Percentiles rank a stretch among this genome's conserved stretches.
phyloP scores from a whole-genome alignment of 1,140 invertebrate species.

The Holcopasites calliopsidis region DNA sequence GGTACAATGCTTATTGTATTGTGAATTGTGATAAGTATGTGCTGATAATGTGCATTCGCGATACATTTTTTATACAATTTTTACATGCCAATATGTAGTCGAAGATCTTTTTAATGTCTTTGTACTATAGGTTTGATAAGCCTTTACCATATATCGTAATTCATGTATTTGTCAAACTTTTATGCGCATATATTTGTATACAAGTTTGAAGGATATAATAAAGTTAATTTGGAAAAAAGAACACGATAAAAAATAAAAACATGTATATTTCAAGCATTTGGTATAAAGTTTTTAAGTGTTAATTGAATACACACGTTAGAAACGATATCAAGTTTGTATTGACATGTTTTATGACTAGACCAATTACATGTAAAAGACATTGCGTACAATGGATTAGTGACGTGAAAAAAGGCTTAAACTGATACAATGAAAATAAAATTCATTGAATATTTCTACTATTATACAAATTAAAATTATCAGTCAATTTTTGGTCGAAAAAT shows the following conservation, averaged over 20 bases:
- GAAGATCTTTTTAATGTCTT: constrained; percentile 44
- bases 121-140: constrained; percentile 42
- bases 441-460: neutral
- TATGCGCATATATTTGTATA: constrained; percentile 47
- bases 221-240: constrained; percentile 25
- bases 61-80: constrained; percentile 33
- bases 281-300: neutral
- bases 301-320: neutral
- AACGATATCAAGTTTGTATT: neutral
- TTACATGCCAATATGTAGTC: constrained; percentile 37
- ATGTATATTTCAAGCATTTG: constrained; percentile 2
- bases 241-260: neutral
- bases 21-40: constrained; percentile 59
- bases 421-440: neutral
- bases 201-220: constrained; percentile 48
- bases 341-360: constrained; percentile 3
- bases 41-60: constrained; percentile 18
- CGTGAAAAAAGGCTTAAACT: neutral
- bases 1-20: constrained; percentile 51
- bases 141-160: constrained; percentile 29
- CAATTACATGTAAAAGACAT: constrained; percentile 1
- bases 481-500: constrained; percentile 1
- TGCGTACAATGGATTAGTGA: neutral
- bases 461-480: constrained; percentile 12
- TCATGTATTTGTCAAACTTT: constrained; percentile 47